Percentiles rank a stretch among this genome's conserved stretches.
Evolutionary conservation across 2,797 vertebrate species (phyloP).

Genomic region (Enoplosus armatus): DNA sequence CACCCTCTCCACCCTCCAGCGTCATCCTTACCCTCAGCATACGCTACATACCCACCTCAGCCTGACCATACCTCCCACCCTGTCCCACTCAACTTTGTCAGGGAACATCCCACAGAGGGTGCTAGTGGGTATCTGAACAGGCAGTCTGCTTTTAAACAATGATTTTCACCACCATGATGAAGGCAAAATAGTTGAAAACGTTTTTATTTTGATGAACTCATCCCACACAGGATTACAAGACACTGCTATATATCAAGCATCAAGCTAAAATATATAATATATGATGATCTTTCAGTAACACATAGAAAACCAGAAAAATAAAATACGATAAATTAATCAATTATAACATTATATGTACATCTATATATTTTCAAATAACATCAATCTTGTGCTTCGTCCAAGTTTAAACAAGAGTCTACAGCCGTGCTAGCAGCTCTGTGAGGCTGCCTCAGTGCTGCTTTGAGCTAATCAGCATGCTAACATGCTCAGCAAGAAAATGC

Average conservation of each 20-base stretch:
- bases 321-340: no score
- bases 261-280: background rate
- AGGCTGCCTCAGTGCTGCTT: background rate
- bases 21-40: constrained; percentile 33
- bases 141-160: background rate
- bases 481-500: no score
- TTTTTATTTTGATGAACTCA: no score
- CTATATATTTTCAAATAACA: no score
- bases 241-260: background rate
- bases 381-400: background rate
- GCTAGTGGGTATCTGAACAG: background rate
- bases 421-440: background rate
- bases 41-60: constrained; percentile 40
- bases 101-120: constrained; percentile 16
- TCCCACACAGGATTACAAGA: background rate
- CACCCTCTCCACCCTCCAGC: constrained; percentile 11
- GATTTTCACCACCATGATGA: no score
- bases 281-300: background rate
- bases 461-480: background rate
- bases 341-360: no score
- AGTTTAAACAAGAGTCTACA: no score
- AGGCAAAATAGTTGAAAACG: no score
- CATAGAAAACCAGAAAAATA: no score
- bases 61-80: constrained; percentile 27
- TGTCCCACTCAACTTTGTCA: constrained; percentile 8